Conservation (phyloP, 1,140 invertebrate species). For the Stegodyphus dumicola region DNA sequence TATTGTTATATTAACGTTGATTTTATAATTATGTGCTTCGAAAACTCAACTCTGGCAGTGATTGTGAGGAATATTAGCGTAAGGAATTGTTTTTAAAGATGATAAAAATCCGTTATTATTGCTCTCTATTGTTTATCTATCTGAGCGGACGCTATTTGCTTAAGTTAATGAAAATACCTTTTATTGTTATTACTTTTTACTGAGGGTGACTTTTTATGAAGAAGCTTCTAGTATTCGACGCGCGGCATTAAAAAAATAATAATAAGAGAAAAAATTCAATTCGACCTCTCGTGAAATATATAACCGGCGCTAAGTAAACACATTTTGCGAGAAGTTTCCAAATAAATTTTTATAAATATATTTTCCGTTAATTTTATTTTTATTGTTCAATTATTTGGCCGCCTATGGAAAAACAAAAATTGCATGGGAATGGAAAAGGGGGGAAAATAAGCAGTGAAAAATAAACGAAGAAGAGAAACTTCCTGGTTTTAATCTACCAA, state of each 20-base stretch:
- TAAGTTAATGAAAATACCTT: constrained; percentile 50
- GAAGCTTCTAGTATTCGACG: not conserved
- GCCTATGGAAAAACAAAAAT: constrained; percentile 37
- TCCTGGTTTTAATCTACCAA: constrained; percentile 58
- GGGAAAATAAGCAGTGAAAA: not conserved
- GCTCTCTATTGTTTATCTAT: constrained; percentile 46
- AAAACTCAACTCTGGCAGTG: not conserved
- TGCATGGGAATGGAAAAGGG: not conserved
- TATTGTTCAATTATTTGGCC: constrained; percentile 58
- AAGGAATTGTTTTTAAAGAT: constrained; percentile 5
- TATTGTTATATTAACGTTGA: not conserved
- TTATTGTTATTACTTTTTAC: not conserved
- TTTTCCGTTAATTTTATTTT: constrained; percentile 56
- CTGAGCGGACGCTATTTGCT: constrained; percentile 21
- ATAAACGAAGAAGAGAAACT: not conserved
- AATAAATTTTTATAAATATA: constrained; percentile 60
- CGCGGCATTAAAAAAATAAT: not conserved
- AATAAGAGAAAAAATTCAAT: constrained; percentile 10
- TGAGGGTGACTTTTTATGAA: constrained; percentile 2
- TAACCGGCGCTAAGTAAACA: constrained; percentile 42
- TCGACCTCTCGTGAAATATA: constrained; percentile 21
- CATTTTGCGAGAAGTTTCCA: constrained; percentile 12
- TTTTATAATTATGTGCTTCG: not conserved
- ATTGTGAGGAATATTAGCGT: not conserved
- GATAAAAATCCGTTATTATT: constrained; percentile 3